phyloP scores from a whole-genome alignment of 2,888 invertebrate species.

The Biston betularia region DNA sequence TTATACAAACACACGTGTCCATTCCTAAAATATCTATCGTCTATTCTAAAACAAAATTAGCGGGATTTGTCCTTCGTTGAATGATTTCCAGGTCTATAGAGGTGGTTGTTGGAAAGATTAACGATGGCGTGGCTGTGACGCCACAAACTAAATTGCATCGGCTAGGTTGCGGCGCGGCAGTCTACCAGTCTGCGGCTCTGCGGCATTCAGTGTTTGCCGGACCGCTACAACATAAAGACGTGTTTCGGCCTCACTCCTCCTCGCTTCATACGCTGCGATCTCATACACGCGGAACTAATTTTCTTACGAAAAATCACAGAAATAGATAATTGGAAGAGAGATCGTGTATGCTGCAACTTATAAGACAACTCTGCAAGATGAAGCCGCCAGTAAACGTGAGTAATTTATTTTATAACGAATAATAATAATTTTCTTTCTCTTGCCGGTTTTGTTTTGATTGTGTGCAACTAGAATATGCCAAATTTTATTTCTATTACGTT shows the following conservation, averaged over 20 bases:
- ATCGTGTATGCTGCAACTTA: constrained; percentile 69
- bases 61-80: background rate
- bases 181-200: constrained; percentile 26
- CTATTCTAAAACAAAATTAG: background rate
- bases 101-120: constrained; percentile 16
- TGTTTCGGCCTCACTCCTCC: constrained; percentile 65
- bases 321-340: background rate
- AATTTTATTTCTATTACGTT: no score
- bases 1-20: constrained; percentile 4
- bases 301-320: constrained; percentile 7
- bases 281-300: constrained; percentile 52
- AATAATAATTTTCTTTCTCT: constrained; percentile 1
- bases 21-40: background rate
- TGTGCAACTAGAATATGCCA: background rate
- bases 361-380: constrained; percentile 75
- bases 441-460: constrained; percentile 13
- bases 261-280: constrained; percentile 51
- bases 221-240: constrained; percentile 61
- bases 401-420: constrained; percentile 41
- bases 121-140: constrained; percentile 49
- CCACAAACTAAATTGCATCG: background rate
- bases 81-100: constrained; percentile 2
- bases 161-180: no score
- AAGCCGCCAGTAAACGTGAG: constrained; percentile 81
- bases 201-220: constrained; percentile 69